These are phyloP conservation scores for Acanthurus tractus DNA, from an alignment of 2,797 vertebrate species.

Conservation along the genomic window DNA sequence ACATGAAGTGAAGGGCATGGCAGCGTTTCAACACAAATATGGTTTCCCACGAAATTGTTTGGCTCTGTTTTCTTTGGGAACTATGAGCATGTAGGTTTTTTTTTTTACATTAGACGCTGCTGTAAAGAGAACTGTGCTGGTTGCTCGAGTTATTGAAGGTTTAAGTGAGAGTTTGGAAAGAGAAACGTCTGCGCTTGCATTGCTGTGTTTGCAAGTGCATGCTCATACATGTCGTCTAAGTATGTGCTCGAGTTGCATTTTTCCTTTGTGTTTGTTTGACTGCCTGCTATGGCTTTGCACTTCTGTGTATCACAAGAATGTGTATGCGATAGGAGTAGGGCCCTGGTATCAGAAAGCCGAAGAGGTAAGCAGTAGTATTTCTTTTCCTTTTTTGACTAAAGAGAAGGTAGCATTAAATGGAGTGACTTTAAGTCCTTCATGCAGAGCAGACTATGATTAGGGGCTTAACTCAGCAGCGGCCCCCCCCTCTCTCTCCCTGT, in stretches of 20 bases:
- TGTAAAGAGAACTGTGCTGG: neutral
- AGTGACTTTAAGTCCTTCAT: conserved; percentile 84
- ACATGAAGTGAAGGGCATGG: conserved; percentile 37
- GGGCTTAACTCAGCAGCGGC: conserved; percentile 77
- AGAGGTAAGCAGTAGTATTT: conserved; percentile 69
- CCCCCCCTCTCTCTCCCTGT: conserved; percentile 56
- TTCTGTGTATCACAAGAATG: conserved; percentile 40
- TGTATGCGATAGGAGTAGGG: conserved; percentile 29
- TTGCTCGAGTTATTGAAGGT: neutral
- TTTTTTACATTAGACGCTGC: neutral
- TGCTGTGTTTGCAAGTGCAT: conserved; percentile 13
- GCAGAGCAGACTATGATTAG: conserved; percentile 82
- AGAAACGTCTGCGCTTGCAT: neutral
- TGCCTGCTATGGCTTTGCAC: conserved; percentile 12
- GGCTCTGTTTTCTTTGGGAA: conserved; percentile 2
- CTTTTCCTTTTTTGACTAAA: conserved; percentile 68
- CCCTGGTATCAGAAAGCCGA: conserved; percentile 62
- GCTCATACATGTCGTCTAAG: neutral
- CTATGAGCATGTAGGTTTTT: neutral
- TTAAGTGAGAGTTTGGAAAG: neutral
- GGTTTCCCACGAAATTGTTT: conserved; percentile 30
- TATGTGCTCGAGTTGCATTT: conserved; percentile 23
- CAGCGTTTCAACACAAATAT: conserved; percentile 28
- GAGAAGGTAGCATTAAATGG: conserved; percentile 82
- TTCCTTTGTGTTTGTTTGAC: conserved; percentile 14